These are phyloP conservation scores for Tipula lateralis DNA, from an alignment of 2,888 invertebrate genomes.

Conservation along the genomic window DNA sequence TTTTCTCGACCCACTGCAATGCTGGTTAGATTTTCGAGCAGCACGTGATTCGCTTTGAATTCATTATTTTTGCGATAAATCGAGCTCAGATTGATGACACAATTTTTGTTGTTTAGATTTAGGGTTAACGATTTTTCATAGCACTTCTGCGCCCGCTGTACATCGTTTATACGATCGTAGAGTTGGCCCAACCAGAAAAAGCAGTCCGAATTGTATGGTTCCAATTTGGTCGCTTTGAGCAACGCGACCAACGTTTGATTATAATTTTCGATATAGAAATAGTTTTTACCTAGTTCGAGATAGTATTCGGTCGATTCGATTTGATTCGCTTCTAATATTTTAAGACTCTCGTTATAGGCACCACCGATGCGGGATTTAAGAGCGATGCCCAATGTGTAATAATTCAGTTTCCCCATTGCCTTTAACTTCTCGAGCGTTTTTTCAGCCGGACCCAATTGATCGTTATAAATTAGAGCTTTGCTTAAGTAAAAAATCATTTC, in stretches of 20 bases:
- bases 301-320: conserved; percentile 38
- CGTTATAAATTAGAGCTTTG: conserved; percentile 28
- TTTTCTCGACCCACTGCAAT: conserved; percentile 51
- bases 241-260: conserved; percentile 60
- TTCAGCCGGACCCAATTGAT: not conserved
- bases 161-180: conserved; percentile 61
- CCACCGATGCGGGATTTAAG: conserved; percentile 37
- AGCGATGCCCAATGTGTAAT: conserved; percentile 36
- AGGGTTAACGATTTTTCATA: conserved; percentile 78
- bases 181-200: conserved; percentile 73
- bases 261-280: conserved; percentile 50
- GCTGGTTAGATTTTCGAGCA: conserved; percentile 54
- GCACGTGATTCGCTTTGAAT: conserved; percentile 59
- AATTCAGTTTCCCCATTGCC: not conserved
- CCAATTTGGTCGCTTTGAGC: conserved; percentile 64
- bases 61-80: conserved; percentile 65
- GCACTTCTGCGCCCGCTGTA: conserved; percentile 73
- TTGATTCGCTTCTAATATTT: conserved; percentile 47
- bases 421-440: conserved; percentile 30
- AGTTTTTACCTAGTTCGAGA: conserved; percentile 41
- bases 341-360: conserved; percentile 51
- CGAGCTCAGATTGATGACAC: conserved; percentile 70
- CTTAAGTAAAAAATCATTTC: conserved; percentile 6
- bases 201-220: conserved; percentile 68
- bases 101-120: conserved; percentile 60